These are phyloP conservation scores for Drosophila melanosoma DNA, from an alignment of 2,888 invertebrate species.

Conservation along the genomic window DNA sequence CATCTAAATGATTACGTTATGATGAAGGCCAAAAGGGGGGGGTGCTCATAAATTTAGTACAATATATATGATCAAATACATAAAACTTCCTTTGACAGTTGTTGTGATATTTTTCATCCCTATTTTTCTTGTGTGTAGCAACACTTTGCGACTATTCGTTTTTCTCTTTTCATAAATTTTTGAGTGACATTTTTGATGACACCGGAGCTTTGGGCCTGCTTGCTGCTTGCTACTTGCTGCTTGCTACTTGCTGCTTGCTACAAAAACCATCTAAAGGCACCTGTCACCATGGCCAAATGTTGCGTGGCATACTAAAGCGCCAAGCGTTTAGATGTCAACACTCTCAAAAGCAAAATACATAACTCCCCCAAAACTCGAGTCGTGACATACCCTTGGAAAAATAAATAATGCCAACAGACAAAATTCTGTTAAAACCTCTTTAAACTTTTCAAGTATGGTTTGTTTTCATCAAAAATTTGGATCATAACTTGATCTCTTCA, in stretches of 20 bases:
- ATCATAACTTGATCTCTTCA: background rate
- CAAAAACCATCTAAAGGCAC: constrained; percentile 75
- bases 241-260: background rate
- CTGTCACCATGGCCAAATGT: constrained; percentile 80
- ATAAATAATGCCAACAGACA: background rate
- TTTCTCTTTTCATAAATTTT: constrained; percentile 78
- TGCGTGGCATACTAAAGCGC: constrained; percentile 76
- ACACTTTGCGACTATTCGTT: constrained; percentile 60
- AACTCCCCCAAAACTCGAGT: constrained; percentile 1
- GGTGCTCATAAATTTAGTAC: background rate
- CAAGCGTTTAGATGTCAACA: constrained; percentile 79
- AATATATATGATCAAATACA: background rate
- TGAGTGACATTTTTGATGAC: constrained; percentile 83
- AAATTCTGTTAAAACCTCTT: background rate
- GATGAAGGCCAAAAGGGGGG: background rate
- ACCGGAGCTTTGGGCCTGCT: constrained; percentile 69
- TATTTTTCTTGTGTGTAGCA: background rate
- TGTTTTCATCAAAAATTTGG: constrained; percentile 5
- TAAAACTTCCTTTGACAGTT: background rate
- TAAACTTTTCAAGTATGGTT: background rate
- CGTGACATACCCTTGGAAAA: constrained; percentile 32
- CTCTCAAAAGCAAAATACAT: constrained; percentile 16
- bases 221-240: constrained; percentile 23
- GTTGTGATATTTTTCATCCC: background rate
- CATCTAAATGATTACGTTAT: background rate